A percentile compares a stretch with the other conserved stretches of the same genome.
Conservation (phyloP, 64 coral and sea anemone species). For the Anthopleura sola region DNA sequence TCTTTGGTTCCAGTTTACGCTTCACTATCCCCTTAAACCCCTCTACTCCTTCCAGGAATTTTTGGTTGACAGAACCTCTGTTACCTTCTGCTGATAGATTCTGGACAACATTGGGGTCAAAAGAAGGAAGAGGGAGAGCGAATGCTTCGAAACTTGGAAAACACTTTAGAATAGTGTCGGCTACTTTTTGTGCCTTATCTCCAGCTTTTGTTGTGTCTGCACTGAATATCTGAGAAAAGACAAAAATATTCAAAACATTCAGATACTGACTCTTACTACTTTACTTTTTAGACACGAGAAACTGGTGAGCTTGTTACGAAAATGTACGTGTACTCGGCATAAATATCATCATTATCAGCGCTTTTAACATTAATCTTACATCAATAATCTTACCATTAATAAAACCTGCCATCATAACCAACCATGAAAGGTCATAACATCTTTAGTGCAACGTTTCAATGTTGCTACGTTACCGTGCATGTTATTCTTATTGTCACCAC, state of each 20-base stretch:
- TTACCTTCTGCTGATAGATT: constrained; percentile 1
- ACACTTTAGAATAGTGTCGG: constrained; percentile 21
- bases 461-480: not conserved
- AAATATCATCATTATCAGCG: too few relatives aligned
- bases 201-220: not conserved
- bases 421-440: too few relatives aligned
- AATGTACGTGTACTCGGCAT: too few relatives aligned
- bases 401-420: not conserved
- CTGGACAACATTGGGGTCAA: constrained; percentile 4
- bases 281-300: constrained; percentile 34
- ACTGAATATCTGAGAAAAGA: not conserved
- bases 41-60: constrained; percentile 20
- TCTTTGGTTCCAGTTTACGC: constrained; percentile 21
- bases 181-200: constrained; percentile 2
- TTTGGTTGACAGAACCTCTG: not conserved
- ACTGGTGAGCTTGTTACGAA: too few relatives aligned
- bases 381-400: not conserved
- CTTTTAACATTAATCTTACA: too few relatives aligned
- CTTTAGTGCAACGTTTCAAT: not conserved
- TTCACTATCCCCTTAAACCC: constrained; percentile 8
- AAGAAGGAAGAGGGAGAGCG: constrained; percentile 23
- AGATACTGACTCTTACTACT: constrained; percentile 28
- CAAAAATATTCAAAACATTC: not conserved
- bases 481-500: too few relatives aligned
- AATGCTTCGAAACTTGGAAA: constrained; percentile 45